Evolutionary conservation across 2,888 invertebrate species (phyloP).

Genomic region (Metopia argyrocephala): DNA sequence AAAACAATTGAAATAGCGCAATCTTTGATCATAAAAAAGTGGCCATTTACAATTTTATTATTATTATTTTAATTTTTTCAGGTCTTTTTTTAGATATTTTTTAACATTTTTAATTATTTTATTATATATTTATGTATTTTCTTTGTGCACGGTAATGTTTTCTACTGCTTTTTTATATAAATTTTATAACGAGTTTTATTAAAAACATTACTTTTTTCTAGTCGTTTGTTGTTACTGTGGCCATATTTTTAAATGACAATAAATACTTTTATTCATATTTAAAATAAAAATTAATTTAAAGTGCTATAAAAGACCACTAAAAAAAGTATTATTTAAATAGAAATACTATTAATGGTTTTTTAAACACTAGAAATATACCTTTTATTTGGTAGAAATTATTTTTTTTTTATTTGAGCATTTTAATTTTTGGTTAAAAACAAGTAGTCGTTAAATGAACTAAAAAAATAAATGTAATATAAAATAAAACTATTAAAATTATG

Average conservation of each 20-base stretch:
- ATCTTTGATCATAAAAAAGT: too few relatives aligned
- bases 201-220: neutral
- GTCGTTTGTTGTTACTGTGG: neutral
- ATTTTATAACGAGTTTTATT: constrained; percentile 40
- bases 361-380: too few relatives aligned
- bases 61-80: neutral
- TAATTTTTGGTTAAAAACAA: too few relatives aligned
- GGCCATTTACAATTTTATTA: neutral
- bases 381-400: too few relatives aligned
- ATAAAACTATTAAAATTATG: too few relatives aligned
- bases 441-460: too few relatives aligned
- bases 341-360: too few relatives aligned
- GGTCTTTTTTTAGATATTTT: constrained; percentile 3
- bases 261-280: constrained; percentile 9
- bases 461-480: too few relatives aligned
- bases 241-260: constrained; percentile 13
- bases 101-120: constrained; percentile 18
- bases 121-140: constrained; percentile 9
- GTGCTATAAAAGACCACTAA: constrained; percentile 18
- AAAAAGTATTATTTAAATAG: too few relatives aligned
- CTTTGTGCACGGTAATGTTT: neutral
- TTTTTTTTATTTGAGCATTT: too few relatives aligned
- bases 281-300: neutral
- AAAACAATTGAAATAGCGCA: too few relatives aligned
- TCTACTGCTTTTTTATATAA: constrained; percentile 27